Base-by-base conservation (phyloP, 2,888 invertebrate species). In the Muscina levida region DNA sequence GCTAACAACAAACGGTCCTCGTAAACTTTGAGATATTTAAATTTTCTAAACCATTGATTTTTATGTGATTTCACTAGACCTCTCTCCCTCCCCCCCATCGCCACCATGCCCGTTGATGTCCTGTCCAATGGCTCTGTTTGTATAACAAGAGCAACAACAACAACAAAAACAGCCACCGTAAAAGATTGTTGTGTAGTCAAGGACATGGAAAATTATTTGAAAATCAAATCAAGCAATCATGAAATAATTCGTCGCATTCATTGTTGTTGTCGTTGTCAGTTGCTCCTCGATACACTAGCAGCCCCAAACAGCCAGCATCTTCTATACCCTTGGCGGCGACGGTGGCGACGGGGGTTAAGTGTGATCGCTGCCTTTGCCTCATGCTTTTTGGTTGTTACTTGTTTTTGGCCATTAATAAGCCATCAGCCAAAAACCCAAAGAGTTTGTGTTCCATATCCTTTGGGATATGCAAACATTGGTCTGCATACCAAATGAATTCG, bases 11-110 rank as follows among this genome's bases (percentile, higher is more conserved):
- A 59, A 17, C 59, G 39, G 37, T 39, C 37, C 37, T 59, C 59
- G 39, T 59, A 39, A 59, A 59, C 59, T 39, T 59, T 59, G 2
- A 19, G 11, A 70, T 77, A 80, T 83, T 82, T 82, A 76, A 81
- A 83, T 83, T 83, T 84, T 78, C 83, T 83, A 82, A 82, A 44
- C 79, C 84, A 84, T 84, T 84, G 83, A 84, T 80, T 84, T 83
- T 83, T 82, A 83, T 82, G 79, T 83, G 82, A 84, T 83, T 83
- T 75, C 67, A 72, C 68, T 73, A 68, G n/a, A n/a, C n/a, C n/a
- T n/a, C n/a, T n/a, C 70, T n/a, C 57, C 1, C 26, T 26, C 59
- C 59, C 17, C 10, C 2, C 2, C 44, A 44, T 10, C 13, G 44
- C 2, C 2, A 44, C 4, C 44, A 44, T n/a, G n/a, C n/a, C 44